A percentile compares a stretch with the other conserved stretches of the same genome.
These are phyloP conservation scores for Acrossocheilus fasciatus DNA, from an alignment of 2,797 vertebrate genomes.

Conservation along the genomic window DNA sequence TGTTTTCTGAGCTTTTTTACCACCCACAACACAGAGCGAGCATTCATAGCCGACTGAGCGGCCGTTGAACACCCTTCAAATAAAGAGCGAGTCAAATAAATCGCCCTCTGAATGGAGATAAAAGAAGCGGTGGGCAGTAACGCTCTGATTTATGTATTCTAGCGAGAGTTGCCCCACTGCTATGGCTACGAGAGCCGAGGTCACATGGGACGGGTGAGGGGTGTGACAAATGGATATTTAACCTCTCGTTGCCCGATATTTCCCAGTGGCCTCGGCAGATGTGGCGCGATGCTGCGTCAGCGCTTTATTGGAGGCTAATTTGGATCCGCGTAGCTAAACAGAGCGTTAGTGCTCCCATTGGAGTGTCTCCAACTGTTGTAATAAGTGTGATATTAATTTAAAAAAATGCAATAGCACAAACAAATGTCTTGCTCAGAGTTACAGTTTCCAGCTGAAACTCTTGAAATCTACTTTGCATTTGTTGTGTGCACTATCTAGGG, in stretches of 20 bases:
- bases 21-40: slow-evolving; percentile 43
- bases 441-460: background rate
- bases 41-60: slow-evolving; percentile 60
- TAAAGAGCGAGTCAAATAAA: slow-evolving; percentile 73
- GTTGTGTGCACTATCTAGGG: background rate
- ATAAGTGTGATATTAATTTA: slow-evolving; percentile 22
- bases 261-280: slow-evolving; percentile 62
- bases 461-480: background rate
- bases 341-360: slow-evolving; percentile 32
- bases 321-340: slow-evolving; percentile 27
- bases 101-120: slow-evolving; percentile 69
- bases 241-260: slow-evolving; percentile 70
- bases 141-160: slow-evolving; percentile 74
- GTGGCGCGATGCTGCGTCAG: slow-evolving; percentile 45
- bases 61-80: slow-evolving; percentile 69
- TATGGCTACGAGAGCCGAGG: slow-evolving; percentile 76
- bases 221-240: slow-evolving; percentile 72
- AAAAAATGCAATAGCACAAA: slow-evolving; percentile 1
- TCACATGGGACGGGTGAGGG: slow-evolving; percentile 62
- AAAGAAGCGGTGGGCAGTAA: slow-evolving; percentile 73
- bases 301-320: slow-evolving; percentile 38
- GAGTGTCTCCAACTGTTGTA: slow-evolving; percentile 9
- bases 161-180: slow-evolving; percentile 67
- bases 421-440: background rate
- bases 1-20: slow-evolving; percentile 63